Conservation (phyloP, 2,797 vertebrate species). For the Typhlichthys eigenmanni region DNA sequence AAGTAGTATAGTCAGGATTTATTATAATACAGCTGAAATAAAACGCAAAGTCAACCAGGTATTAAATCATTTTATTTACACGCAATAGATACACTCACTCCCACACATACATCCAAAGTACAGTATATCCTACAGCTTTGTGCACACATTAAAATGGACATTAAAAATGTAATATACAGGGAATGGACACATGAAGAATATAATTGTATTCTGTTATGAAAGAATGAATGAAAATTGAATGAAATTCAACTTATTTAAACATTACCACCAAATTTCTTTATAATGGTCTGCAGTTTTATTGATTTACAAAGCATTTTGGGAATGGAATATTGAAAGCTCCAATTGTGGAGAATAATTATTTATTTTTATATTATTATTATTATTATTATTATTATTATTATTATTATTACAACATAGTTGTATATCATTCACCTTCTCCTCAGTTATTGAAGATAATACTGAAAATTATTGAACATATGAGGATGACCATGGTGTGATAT, state of each 20-base stretch:
- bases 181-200: constrained; percentile 54
- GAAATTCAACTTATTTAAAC: constrained; percentile 4
- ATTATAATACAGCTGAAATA: constrained; percentile 13
- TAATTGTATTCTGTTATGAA: constrained; percentile 49
- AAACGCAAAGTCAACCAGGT: constrained; percentile 68
- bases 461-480: constrained; percentile 18
- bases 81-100: constrained; percentile 16
- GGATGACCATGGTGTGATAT: constrained; percentile 35
- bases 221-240: constrained; percentile 31
- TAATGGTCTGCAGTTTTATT: constrained; percentile 52
- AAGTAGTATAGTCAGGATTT: constrained; percentile 34
- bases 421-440: constrained; percentile 64
- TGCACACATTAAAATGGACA: constrained; percentile 43
- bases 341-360: constrained; percentile 51
- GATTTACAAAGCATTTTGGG: constrained; percentile 58
- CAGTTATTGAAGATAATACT: constrained; percentile 41
- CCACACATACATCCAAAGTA: constrained; percentile 3
- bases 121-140: constrained; percentile 37
- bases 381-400: constrained; percentile 67
- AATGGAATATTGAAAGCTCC: constrained; percentile 49
- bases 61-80: constrained; percentile 56
- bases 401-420: constrained; percentile 52
- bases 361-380: constrained; percentile 71
- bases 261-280: constrained; percentile 41
- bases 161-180: constrained; percentile 52